phyloP scores from a whole-genome alignment of 2,113 vertebrate species.

The Tautogolabrus adspersus region DNA sequence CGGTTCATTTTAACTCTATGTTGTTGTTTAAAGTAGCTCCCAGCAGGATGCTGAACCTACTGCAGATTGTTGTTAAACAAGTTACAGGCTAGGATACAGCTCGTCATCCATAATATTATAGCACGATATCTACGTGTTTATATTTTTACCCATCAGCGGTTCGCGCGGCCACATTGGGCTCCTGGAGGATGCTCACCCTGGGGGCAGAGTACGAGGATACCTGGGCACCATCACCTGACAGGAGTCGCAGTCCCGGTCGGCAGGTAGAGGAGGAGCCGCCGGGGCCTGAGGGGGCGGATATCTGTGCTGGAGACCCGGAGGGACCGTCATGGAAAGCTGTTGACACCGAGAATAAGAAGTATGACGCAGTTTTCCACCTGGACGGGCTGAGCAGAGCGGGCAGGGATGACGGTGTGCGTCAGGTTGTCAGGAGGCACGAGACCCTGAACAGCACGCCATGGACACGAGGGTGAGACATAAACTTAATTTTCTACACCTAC shows the following conservation, averaged over 20 bases:
- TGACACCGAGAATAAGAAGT: neutral
- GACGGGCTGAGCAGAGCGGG: constrained; percentile 9
- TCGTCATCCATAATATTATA: too few relatives aligned
- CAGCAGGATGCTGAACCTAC: too few relatives aligned
- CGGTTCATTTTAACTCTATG: too few relatives aligned
- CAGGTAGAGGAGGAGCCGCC: neutral
- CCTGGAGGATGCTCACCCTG: constrained; percentile 83
- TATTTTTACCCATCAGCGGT: constrained; percentile 62
- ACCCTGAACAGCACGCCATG: constrained; percentile 30
- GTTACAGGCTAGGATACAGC: too few relatives aligned
- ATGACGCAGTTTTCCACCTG: constrained; percentile 56
- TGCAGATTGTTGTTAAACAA: too few relatives aligned
- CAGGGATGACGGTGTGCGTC: constrained; percentile 23
- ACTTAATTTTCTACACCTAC: too few relatives aligned
- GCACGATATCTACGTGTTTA: too few relatives aligned
- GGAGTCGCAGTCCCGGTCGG: neutral
- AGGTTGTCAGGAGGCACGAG: constrained; percentile 68
- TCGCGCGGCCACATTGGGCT: constrained; percentile 72
- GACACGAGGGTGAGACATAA: constrained; percentile 64
- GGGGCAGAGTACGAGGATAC: constrained; percentile 78
- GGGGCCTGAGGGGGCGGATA: neutral
- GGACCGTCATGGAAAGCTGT: constrained; percentile 13
- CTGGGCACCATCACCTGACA: constrained; percentile 70
- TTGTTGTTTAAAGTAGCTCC: too few relatives aligned
- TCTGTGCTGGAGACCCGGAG: neutral